A percentile compares a stretch with the other conserved stretches of the same genome.
Evolutionary conservation across 1,140 invertebrate species (phyloP).

Genomic region (Habropoda laboriosa): DNA sequence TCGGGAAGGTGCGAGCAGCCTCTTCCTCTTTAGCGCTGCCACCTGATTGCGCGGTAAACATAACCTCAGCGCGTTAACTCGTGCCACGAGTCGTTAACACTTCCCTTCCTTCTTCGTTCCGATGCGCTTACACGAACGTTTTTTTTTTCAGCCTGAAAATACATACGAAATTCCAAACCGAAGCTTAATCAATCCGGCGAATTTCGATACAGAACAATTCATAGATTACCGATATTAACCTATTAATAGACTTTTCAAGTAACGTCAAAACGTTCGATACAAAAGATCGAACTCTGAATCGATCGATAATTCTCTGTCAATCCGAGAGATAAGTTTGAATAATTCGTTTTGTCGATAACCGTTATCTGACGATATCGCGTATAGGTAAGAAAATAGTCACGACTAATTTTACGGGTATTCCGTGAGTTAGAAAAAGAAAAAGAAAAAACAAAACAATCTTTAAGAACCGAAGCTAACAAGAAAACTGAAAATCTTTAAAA

Average conservation of each 20-base stretch:
- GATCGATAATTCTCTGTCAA: conserved; percentile 23
- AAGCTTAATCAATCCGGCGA: background rate
- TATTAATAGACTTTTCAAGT: background rate
- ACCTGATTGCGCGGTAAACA: conserved; percentile 77
- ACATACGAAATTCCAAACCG: conserved; percentile 5
- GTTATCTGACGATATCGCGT: conserved; percentile 29
- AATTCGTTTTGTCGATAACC: conserved; percentile 21
- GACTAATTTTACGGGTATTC: background rate
- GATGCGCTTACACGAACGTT: background rate
- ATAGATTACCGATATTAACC: background rate
- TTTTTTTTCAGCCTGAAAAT: conserved; percentile 12
- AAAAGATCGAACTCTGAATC: background rate
- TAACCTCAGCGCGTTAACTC: conserved; percentile 66
- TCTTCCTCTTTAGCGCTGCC: conserved; percentile 75
- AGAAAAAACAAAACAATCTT: background rate
- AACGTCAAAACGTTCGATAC: background rate
- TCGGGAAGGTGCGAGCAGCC: conserved; percentile 77
- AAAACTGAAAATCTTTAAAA: background rate
- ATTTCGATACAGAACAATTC: too few relatives aligned
- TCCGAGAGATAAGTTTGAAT: conserved; percentile 25
- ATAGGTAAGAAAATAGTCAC: background rate
- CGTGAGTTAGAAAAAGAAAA: background rate
- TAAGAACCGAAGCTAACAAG: background rate
- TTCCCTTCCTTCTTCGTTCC: conserved; percentile 37
- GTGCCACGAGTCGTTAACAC: conserved; percentile 73